Evolutionary conservation across 2,888 invertebrate species (phyloP).

Genomic region (Sisyra terminalis): DNA sequence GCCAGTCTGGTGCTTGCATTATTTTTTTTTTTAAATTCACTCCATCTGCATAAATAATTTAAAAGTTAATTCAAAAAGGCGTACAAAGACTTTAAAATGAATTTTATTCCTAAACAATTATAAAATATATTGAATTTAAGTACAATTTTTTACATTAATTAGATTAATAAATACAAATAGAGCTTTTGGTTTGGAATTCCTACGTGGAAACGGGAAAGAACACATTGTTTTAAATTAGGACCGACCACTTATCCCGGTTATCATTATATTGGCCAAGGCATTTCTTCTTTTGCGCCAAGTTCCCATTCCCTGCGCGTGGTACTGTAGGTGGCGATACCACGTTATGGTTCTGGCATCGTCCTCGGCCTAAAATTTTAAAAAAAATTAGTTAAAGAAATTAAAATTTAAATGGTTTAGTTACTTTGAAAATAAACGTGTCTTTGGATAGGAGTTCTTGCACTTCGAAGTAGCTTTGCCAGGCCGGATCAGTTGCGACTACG

Average conservation of each 20-base stretch:
- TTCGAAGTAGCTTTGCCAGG: conserved; percentile 89
- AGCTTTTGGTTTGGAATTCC: too few species aligned
- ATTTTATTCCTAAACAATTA: too few species aligned
- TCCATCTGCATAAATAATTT: too few species aligned
- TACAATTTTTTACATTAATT: too few species aligned
- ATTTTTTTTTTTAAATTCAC: too few species aligned
- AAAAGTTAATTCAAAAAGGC: too few species aligned
- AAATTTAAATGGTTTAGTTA: conserved; percentile 22
- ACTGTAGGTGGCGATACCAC: conserved; percentile 83
- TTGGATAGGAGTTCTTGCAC: conserved; percentile 84
- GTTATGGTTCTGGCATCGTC: conserved; percentile 69
- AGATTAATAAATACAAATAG: too few species aligned
- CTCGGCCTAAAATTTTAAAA: conserved; percentile 54
- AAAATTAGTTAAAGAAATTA: conserved; percentile 5
- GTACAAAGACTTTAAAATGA: too few species aligned
- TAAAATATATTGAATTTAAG: too few species aligned
- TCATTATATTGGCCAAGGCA: conserved; percentile 94
- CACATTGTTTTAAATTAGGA: conserved; percentile 15
- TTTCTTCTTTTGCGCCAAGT: conserved; percentile 84
- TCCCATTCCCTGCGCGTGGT: conserved; percentile 82
- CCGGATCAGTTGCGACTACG: conserved; percentile 79
- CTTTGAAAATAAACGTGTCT: conserved; percentile 91
- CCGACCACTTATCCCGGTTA: conserved; percentile 55
- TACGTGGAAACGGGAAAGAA: too few species aligned
- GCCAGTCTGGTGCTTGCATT: too few species aligned